Percentiles rank a stretch among this genome's conserved stretches.
Conservation (phyloP, 2,797 vertebrate species). For the Cirrhinus mrigala region DNA sequence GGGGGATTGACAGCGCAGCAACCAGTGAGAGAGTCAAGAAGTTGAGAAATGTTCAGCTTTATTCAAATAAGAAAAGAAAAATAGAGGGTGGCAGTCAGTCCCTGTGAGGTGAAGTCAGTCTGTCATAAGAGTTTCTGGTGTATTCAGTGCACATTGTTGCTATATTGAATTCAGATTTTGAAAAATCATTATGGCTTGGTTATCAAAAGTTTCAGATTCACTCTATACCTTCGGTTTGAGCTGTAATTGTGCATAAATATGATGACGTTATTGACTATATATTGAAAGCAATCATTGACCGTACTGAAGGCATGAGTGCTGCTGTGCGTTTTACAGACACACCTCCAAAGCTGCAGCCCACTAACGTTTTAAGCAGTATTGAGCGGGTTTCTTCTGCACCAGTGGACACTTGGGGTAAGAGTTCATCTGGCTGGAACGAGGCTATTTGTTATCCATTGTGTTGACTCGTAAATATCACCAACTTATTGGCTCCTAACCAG, state of each 20-base stretch:
- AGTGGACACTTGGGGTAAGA: conserved; percentile 37
- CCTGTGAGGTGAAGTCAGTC: background rate
- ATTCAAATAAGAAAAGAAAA: background rate
- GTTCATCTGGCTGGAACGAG: conserved; percentile 49
- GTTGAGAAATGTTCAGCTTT: conserved; percentile 1
- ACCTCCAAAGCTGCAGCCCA: background rate
- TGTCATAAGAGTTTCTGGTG: background rate
- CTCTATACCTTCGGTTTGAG: background rate
- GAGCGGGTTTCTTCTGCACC: conserved; percentile 6
- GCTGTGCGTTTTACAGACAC: background rate
- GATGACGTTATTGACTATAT: background rate
- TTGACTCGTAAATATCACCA: conserved; percentile 16
- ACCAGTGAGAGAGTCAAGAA: background rate
- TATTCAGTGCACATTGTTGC: background rate
- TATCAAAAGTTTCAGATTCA: background rate
- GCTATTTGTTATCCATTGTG: conserved; percentile 39
- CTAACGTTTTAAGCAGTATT: conserved; percentile 21
- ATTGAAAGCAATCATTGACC: conserved; percentile 2
- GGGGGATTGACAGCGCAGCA: background rate
- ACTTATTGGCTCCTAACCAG: background rate
- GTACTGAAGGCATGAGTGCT: background rate
- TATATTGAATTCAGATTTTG: conserved; percentile 15
- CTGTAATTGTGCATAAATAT: background rate
- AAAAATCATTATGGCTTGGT: background rate
- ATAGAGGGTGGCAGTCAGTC: background rate